A percentile compares a stretch with the other conserved stretches of the same genome.
Evolutionary conservation across 2,113 vertebrate species (phyloP).

Genomic region (Electrona antarctica): DNA sequence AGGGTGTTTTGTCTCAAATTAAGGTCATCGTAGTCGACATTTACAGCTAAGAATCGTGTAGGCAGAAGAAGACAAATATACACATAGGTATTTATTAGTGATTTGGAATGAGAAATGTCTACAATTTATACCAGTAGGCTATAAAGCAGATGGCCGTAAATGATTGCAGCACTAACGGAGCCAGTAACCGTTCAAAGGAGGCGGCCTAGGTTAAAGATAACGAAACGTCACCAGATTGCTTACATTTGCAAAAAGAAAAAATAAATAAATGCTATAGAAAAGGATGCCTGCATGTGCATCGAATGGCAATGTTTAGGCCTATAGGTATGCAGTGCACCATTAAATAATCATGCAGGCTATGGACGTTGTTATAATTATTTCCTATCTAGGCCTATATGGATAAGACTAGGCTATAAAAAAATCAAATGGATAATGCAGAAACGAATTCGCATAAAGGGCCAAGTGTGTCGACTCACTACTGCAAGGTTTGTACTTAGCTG

Average conservation of each 20-base stretch:
- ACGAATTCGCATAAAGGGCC: constrained; percentile 41
- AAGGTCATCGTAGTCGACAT: constrained; percentile 65
- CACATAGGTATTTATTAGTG: constrained; percentile 42
- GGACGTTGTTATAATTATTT: constrained; percentile 49
- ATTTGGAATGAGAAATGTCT: constrained; percentile 52
- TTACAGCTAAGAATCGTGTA: constrained; percentile 55
- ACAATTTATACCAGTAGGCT: constrained; percentile 32
- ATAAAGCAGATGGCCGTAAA: constrained; percentile 32
- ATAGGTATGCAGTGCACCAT: background rate
- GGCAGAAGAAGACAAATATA: constrained; percentile 36
- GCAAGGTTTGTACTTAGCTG: constrained; percentile 49
- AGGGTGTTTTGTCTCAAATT: constrained; percentile 72
- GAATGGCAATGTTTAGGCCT: background rate
- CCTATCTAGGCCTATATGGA: constrained; percentile 29
- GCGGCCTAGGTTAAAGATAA: constrained; percentile 11
- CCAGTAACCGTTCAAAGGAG: constrained; percentile 13
- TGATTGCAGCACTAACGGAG: constrained; percentile 41
- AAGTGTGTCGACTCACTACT: constrained; percentile 33
- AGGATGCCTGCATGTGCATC: background rate
- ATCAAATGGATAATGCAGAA: constrained; percentile 37
- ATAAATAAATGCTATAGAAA: constrained; percentile 16
- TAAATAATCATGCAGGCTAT: constrained; percentile 40
- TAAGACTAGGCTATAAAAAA: constrained; percentile 48
- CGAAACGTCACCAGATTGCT: background rate
- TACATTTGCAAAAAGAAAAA: constrained; percentile 8